These are phyloP conservation scores for Drosophila birchii DNA, from an alignment of 2,888 invertebrate species.

Conservation along the genomic window DNA sequence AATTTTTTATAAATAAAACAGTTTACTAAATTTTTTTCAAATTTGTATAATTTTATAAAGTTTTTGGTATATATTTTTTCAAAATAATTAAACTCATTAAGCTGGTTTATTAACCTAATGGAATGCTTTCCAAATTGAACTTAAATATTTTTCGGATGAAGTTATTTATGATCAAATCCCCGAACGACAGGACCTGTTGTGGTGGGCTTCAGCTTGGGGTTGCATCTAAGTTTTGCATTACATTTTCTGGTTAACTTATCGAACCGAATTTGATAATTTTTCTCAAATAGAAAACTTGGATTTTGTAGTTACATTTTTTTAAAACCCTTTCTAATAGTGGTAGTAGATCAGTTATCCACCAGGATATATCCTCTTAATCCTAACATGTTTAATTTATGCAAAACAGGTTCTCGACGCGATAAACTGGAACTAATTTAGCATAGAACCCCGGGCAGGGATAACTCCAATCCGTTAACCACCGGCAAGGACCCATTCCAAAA, in stretches of 20 bases:
- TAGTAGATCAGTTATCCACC: not conserved
- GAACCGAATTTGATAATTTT: not conserved
- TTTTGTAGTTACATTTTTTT: not conserved
- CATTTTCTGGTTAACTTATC: not conserved
- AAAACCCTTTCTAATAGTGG: not conserved
- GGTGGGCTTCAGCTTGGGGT: too few species aligned
- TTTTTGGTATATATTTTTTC: too few species aligned
- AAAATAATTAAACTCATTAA: not conserved
- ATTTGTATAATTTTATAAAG: too few species aligned
- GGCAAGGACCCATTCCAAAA: not conserved
- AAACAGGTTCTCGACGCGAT: conserved; percentile 56
- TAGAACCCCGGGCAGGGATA: conserved; percentile 45
- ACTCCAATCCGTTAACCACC: conserved; percentile 23
- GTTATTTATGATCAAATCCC: too few species aligned
- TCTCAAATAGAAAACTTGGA: not conserved
- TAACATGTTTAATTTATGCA: conserved; percentile 18
- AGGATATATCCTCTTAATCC: not conserved
- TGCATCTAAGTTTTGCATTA: not conserved
- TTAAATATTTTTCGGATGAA: not conserved
- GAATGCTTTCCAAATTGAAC: not conserved
- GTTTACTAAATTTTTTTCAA: too few species aligned
- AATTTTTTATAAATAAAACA: too few species aligned
- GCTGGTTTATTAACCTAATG: not conserved
- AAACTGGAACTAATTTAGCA: conserved; percentile 74
- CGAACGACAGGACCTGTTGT: not conserved